Conservation (phyloP, 2,888 invertebrate species). For the Alloplasta piceator region DNA sequence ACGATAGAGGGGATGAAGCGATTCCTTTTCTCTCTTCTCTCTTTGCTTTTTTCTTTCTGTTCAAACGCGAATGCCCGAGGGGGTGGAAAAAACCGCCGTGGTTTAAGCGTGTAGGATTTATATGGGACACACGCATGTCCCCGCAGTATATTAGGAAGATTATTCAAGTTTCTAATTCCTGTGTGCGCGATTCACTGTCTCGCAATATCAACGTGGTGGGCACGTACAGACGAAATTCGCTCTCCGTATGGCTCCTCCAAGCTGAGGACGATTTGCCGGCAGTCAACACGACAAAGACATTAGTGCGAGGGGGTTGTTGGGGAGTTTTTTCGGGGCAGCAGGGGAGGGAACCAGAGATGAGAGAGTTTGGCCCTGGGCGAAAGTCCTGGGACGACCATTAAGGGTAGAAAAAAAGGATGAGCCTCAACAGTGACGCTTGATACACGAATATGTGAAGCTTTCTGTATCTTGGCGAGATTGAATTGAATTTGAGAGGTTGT, state of each 20-base stretch:
- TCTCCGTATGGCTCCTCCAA: slow-evolving; percentile 58
- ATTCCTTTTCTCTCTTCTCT: slow-evolving; percentile 31
- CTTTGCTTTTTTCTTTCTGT: slow-evolving; percentile 6
- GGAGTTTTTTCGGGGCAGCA: not conserved
- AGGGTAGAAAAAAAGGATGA: slow-evolving; percentile 48
- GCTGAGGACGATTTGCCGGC: slow-evolving; percentile 80
- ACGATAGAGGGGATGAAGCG: slow-evolving; percentile 3
- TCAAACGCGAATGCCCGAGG: not conserved
- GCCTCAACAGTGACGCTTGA: not conserved
- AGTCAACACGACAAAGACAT: slow-evolving; percentile 83
- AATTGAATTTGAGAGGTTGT: not conserved
- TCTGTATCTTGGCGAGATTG: too few species aligned
- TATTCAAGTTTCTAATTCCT: slow-evolving; percentile 33
- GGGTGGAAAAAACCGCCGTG: too few species aligned
- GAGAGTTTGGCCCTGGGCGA: slow-evolving; percentile 44
- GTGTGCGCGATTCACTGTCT: slow-evolving; percentile 1
- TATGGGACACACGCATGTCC: not conserved
- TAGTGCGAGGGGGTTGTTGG: slow-evolving; percentile 68
- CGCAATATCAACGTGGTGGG: slow-evolving; percentile 12
- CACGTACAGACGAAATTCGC: slow-evolving; percentile 23
- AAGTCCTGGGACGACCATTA: slow-evolving; percentile 52
- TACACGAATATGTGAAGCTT: too few species aligned
- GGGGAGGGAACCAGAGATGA: slow-evolving; percentile 14
- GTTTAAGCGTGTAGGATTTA: slow-evolving; percentile 1
- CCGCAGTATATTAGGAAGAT: slow-evolving; percentile 33